Base-by-base conservation (phyloP, 2,113 vertebrate genomes). In the Nannobrachium achirus region DNA sequence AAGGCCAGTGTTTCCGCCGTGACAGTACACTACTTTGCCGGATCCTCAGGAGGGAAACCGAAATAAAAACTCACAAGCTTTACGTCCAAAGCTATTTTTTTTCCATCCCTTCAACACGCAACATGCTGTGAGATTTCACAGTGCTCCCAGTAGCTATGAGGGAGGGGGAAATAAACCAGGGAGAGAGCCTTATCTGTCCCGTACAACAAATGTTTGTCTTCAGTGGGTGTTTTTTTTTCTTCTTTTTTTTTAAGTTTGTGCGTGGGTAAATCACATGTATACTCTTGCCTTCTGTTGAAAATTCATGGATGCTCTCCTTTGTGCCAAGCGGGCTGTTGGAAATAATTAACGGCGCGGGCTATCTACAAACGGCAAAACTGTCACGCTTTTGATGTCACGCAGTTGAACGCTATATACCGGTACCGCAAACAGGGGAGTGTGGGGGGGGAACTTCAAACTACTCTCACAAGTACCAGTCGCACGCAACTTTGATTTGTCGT, bases 21-120 rank as follows among this genome's bases (percentile, higher is more conserved):
- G 84, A 86, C 80, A 76, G 71, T 64, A 55, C n/a, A n/a, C 25
- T 53, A 86, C 74, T 78, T 88, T 76, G 48, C 58, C 46, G 63
- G 41, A 63, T 64, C n/a, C 74, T 76, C 64, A 63, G 58, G 57
- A 71, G 49, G 63, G 25, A 71, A 45, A 73, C 48, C 66, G 53
- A 42, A 60, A 56, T 50, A 72, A 52, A 55, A 74, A 56, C 33
- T 53, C 45, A 48, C 56, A 67, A 79, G 69, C 63, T 70, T n/a
- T 66, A 69, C 52, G 56, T 61, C 57, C 40, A 7, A 48, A 69
- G 52, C 46, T 63, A 70, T 83, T 84, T 78, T 77, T 33, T 5
- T 78, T 77, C n/a, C n/a, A n/a, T n/a, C n/a, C n/a, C 67, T 79
- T 55, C 75, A 67, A 64, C 75, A 79, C 61, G 69, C 64, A n/a